Conservation (phyloP, 2,888 invertebrate species). For the Acanthopleura granulata region DNA sequence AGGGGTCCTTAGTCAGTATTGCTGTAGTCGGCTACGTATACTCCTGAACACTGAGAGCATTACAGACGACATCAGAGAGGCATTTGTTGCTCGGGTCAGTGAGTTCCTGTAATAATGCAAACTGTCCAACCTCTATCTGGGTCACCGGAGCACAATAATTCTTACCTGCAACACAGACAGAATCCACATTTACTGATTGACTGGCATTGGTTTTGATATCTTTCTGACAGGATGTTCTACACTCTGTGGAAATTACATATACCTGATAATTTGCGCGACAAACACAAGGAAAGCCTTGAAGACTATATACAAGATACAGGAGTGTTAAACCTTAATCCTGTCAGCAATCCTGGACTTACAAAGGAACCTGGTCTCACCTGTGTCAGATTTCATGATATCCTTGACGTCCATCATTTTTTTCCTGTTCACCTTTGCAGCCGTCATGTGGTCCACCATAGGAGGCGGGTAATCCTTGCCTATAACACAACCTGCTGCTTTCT, state of each 20-base stretch:
- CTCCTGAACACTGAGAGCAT: not conserved
- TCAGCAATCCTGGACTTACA: too few relatives aligned
- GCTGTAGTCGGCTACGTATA: too few relatives aligned
- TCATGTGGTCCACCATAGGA: conserved; percentile 59
- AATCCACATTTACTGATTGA: not conserved
- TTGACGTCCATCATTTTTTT: conserved; percentile 57
- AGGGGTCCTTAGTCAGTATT: too few relatives aligned
- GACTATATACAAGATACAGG: too few relatives aligned
- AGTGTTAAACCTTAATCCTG: too few relatives aligned
- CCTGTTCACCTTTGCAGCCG: conserved; percentile 46
- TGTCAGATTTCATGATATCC: conserved; percentile 44
- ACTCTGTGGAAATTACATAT: too few relatives aligned
- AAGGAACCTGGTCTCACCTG: conserved; percentile 19
- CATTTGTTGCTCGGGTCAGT: not conserved
- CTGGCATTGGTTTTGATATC: too few relatives aligned
- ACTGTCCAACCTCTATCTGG: conserved; percentile 77
- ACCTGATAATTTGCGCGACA: too few relatives aligned
- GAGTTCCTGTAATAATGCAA: conserved; percentile 73
- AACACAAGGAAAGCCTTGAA: too few relatives aligned
- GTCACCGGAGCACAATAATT: conserved; percentile 80
- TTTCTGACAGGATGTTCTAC: too few relatives aligned
- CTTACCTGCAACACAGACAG: conserved; percentile 47
- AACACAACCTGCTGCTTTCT: conserved; percentile 53
- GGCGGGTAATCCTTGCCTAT: conserved; percentile 61
- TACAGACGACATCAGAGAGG: not conserved